Percentiles rank a stretch among this genome's conserved stretches.
phyloP scores from a whole-genome alignment of 2,888 invertebrate genomes.

The Himalopsyche kuldschensis region DNA sequence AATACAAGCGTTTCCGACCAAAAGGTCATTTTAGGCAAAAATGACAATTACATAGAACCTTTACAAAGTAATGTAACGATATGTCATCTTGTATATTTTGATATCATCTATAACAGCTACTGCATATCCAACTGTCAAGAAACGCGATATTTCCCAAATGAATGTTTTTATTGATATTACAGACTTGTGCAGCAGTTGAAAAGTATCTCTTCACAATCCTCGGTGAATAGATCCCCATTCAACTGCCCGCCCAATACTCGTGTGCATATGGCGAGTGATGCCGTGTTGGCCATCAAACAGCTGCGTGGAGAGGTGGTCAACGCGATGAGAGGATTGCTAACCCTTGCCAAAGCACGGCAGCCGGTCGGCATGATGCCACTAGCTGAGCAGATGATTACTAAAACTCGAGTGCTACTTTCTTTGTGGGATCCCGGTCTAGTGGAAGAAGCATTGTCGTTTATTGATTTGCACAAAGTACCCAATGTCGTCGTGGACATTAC shows the following conservation, averaged over 20 bases:
- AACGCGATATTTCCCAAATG: too few relatives aligned
- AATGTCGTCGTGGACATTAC: not conserved
- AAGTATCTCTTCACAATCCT: constrained; percentile 63
- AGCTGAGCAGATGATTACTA: constrained; percentile 75
- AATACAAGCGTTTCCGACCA: too few relatives aligned
- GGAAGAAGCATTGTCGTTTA: constrained; percentile 81
- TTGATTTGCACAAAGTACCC: constrained; percentile 73
- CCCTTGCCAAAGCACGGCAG: constrained; percentile 73
- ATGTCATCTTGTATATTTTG: too few relatives aligned
- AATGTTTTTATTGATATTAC: constrained; percentile 27
- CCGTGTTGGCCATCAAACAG: constrained; percentile 76
- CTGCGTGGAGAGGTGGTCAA: constrained; percentile 75
- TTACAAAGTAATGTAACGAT: too few relatives aligned
- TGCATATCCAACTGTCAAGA: too few relatives aligned
- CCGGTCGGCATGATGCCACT: constrained; percentile 74
- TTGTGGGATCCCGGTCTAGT: constrained; percentile 86
- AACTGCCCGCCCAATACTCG: constrained; percentile 72
- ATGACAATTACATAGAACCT: too few relatives aligned
- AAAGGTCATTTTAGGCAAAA: too few relatives aligned
- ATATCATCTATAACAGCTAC: too few relatives aligned
- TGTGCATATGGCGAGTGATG: constrained; percentile 80
- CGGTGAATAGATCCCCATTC: constrained; percentile 48
- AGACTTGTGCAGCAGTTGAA: constrained; percentile 81
- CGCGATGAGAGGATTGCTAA: constrained; percentile 74
- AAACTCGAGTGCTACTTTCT: constrained; percentile 76